Evolutionary conservation across 2,888 invertebrate species (phyloP), one percentile per base, ranked within the genome.

Genomic region (Elmis aenea): DNA sequence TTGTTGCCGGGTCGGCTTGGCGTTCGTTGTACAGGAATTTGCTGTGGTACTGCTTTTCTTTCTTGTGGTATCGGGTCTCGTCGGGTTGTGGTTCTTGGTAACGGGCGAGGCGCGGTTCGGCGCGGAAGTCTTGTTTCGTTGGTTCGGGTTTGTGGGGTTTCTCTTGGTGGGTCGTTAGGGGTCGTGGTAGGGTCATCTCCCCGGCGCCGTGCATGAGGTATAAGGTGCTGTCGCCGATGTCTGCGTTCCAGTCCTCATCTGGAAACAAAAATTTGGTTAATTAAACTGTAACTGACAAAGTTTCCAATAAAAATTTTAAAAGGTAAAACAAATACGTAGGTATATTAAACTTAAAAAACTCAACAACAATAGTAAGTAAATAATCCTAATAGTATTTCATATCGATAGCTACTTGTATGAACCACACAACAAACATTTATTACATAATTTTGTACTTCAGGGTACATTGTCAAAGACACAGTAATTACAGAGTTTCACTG

Each of bases 201-300:
- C 75, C 71, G 0, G 73, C 71, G 46, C 73, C 73, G 52, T 76
- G 74, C 73, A 80, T 78, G 64, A 81, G 68, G 58, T 81, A 81
- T 28, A 72, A 55, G 2, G 71, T 64, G 16, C 68, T 68, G 41
- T 73, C 72, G 5, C 76, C 75, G 10, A 76, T 75, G 49, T 79
- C 77, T 44, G 76, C 75, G 26, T 76, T 79, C 84, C 84, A 85
- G 58, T 85, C 85, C 55, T 85, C 85, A 68, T 85, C 85, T 85
- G 75, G 5, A 78, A 77, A 57, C 28, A 48, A 48, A 55, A 46
- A 57, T 46, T 39, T 26, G 10, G 18, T 33, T 20, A 25, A 10
- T 18, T 5, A 16, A 14, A 37, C 33, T 13, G 23, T n/a, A n/a
- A n/a, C n/a, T n/a, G n/a, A n/a, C n/a, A n/a, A n/a, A n/a, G n/a